Evolutionary conservation across 1,140 invertebrate species (phyloP), one percentile per base, ranked within the genome.

Genomic region (Ostrea denselamellosa): DNA sequence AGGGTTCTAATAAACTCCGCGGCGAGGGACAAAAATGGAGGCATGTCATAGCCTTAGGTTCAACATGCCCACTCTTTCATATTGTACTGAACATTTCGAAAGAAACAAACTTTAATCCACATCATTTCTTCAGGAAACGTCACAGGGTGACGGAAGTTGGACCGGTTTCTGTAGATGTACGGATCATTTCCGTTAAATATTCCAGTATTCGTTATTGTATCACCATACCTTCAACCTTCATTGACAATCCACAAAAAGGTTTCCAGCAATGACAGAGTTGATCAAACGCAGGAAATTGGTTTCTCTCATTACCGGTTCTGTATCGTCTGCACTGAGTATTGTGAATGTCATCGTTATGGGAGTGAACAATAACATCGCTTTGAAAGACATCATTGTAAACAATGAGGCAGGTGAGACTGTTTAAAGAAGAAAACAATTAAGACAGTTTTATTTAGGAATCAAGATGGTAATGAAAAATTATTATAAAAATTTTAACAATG

Each of bases 241-340:
- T 62, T 19, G n/a, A 17, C 17, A 62, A 12, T 77, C 22, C 68
- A 77, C 10, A 28, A 77, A 77, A 77, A 10, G 14, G 25, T 12
- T 28, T 77, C 68, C 28, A 77, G 68, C 25, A 8, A 77, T 77
- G 68, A 77, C 68, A 77, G 22, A 77, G 28, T 25, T 77, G 4
- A 77, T 77, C 68, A 77, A 77, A 25, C 68, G 28, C 2, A 77
- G 68, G 5, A 77, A 77, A 77, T 28, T 77, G 25, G 68, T 77
- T 25, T 77, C 68, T 14, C 68, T 77, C 2, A 25, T 77, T 17
- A 77, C 68, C 28, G 68, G 68, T 25, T 77, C 25, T 0, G 25
- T 77, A 2, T 77, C 68, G 25, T 77, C 68, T 9, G 68, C 68
- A 25, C 28, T 77, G 8, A 34, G 25, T 77, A 34, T 77, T 14